Percentiles rank a stretch among this genome's conserved stretches.
Conservation (phyloP, 2,797 vertebrate species). For the Pseudochirops corinnae region DNA sequence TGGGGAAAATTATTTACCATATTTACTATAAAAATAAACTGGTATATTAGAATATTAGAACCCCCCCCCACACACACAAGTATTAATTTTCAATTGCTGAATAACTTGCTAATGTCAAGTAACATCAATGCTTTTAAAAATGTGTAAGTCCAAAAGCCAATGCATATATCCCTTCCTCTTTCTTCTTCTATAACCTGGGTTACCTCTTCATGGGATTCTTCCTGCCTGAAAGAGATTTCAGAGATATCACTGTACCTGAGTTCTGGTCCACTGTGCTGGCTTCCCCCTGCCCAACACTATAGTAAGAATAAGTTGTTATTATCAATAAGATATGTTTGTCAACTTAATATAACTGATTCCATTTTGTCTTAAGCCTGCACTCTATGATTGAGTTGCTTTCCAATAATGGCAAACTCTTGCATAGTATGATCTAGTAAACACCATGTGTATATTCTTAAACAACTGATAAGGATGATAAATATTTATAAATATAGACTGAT, state of each 20-base stretch:
- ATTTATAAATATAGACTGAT: neutral
- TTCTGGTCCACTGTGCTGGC: neutral
- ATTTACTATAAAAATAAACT: slow-evolving; percentile 54
- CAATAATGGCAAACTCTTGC: neutral
- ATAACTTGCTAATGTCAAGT: slow-evolving; percentile 47
- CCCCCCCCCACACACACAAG: neutral
- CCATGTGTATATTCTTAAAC: neutral
- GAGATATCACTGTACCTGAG: neutral
- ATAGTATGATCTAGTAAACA: neutral
- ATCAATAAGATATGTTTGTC: neutral
- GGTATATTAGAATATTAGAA: slow-evolving; percentile 40
- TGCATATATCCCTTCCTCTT: neutral
- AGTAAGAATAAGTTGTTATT: neutral
- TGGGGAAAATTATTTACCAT: slow-evolving; percentile 47
- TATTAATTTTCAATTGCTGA: slow-evolving; percentile 33
- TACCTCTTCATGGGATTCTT: neutral
- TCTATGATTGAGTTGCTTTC: neutral
- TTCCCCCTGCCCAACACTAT: neutral
- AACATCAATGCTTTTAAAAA: slow-evolving; percentile 36
- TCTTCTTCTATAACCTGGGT: neutral
- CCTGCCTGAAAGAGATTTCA: neutral
- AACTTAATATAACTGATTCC: neutral
- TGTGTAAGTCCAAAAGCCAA: neutral
- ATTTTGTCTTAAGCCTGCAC: neutral
- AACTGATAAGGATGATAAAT: neutral